Percentiles rank a stretch among this genome's conserved stretches.
Evolutionary conservation across 2,113 vertebrate species (phyloP).

Genomic region (Dromas ardeola): DNA sequence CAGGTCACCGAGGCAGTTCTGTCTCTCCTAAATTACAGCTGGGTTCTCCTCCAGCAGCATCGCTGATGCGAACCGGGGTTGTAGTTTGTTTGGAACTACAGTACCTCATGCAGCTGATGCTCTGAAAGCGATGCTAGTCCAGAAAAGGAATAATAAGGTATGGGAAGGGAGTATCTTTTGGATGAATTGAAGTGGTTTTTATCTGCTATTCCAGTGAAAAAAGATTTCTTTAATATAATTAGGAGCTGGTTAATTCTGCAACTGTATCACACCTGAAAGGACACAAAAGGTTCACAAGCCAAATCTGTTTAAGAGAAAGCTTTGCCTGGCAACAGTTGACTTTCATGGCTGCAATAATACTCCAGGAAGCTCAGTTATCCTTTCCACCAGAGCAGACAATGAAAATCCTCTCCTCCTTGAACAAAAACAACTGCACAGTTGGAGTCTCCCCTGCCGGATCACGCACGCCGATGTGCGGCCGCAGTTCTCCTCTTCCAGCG

Average conservation of each 20-base stretch:
- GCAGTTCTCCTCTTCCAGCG: neutral
- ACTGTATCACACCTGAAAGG: fast-evolving
- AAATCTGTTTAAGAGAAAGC: fast-evolving
- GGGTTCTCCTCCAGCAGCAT: neutral
- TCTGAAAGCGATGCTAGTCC: neutral
- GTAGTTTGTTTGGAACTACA: neutral
- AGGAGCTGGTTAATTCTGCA: neutral
- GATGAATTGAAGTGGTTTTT: neutral
- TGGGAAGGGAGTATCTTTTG: neutral
- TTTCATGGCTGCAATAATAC: fast-evolving
- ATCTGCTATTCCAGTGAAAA: neutral
- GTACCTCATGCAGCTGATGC: neutral
- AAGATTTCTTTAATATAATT: fast-evolving
- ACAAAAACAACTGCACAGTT: neutral
- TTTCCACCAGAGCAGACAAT: neutral
- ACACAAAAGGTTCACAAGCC: neutral
- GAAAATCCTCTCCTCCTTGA: neutral
- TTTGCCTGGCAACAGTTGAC: fast-evolving
- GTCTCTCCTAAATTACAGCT: neutral
- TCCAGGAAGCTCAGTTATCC: neutral
- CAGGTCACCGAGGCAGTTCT: neutral
- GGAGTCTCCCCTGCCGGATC: neutral
- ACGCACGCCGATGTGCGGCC: fast-evolving
- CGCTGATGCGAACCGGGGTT: fast-evolving
- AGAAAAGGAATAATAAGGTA: too few species aligned